These are phyloP conservation scores for Enteromius unitaeniatus DNA, from an alignment of 2,797 vertebrate species.

Conservation along the genomic window DNA sequence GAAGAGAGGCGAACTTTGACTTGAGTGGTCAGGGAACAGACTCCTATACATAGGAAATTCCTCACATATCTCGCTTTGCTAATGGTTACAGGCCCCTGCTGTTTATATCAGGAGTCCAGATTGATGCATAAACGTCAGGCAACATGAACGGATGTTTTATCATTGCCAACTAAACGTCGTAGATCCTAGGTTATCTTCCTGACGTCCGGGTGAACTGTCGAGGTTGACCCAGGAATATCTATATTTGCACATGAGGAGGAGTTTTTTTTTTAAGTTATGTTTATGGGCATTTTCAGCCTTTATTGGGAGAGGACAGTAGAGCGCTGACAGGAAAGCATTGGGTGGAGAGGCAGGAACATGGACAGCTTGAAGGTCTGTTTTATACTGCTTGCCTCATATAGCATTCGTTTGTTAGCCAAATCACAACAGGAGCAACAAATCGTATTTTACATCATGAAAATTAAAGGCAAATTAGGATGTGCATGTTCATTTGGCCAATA, in stretches of 20 bases:
- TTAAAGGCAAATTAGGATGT: not conserved
- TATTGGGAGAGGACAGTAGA: too few species aligned
- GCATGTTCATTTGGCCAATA: not conserved
- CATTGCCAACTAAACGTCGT: not conserved
- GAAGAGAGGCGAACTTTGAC: not conserved
- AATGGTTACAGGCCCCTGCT: not conserved
- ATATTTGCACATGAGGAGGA: not conserved
- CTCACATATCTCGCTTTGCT: not conserved
- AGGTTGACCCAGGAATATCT: not conserved
- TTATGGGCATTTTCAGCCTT: too few species aligned
- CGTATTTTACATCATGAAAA: not conserved
- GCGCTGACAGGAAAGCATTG: too few species aligned
- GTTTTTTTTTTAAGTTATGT: too few species aligned
- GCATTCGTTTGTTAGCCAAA: slow-evolving; percentile 19
- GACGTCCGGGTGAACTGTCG: not conserved
- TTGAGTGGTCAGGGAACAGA: not conserved
- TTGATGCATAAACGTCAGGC: not conserved
- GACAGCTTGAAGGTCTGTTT: not conserved
- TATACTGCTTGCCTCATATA: not conserved
- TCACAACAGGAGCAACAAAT: not conserved
- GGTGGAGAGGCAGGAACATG: not conserved
- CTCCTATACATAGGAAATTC: not conserved
- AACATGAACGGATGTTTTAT: not conserved
- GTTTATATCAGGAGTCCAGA: not conserved
- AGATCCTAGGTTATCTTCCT: not conserved